Percentiles rank a stretch among this genome's conserved stretches.
Conservation (phyloP, 2,113 vertebrate genomes). For the Aphyosemion australe region DNA sequence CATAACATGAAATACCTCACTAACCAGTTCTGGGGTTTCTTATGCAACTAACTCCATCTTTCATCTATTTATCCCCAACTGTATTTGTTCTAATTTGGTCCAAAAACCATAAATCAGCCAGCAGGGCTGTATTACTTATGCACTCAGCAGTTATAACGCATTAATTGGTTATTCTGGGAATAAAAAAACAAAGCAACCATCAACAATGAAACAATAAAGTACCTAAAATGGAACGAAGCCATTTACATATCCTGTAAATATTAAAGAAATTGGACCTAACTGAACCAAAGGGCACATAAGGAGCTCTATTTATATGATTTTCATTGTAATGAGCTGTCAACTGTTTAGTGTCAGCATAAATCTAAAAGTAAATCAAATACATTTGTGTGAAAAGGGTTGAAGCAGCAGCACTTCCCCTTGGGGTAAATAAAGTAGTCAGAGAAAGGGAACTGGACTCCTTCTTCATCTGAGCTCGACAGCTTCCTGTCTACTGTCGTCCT, state of each 20-base stretch:
- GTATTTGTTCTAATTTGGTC: conserved; percentile 44
- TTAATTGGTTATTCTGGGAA: conserved; percentile 43
- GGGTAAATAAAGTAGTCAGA: no score
- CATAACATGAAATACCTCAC: conserved; percentile 35
- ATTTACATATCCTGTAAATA: conserved; percentile 1
- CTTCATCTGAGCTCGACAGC: conserved; percentile 9
- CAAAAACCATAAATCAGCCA: conserved; percentile 33
- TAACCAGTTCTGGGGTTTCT: conserved; percentile 34
- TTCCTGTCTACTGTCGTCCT: conserved; percentile 5
- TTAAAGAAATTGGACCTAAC: neutral
- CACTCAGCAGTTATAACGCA: conserved; percentile 35
- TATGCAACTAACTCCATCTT: conserved; percentile 21
- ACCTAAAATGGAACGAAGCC: conserved; percentile 26
- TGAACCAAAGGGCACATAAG: neutral
- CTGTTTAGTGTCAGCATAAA: conserved; percentile 6
- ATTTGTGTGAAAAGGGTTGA: no score
- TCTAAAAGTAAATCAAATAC: neutral
- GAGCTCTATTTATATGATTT: neutral
- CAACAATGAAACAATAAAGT: conserved; percentile 6
- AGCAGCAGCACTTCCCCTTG: no score
- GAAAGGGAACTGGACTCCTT: neutral
- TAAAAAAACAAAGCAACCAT: conserved; percentile 28
- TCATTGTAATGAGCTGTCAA: conserved; percentile 33
- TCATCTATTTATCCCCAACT: conserved; percentile 29
- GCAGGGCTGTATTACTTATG: conserved; percentile 34